Evolutionary conservation across 2,888 invertebrate genomes (phyloP).

Genomic region (Spisula solida): DNA sequence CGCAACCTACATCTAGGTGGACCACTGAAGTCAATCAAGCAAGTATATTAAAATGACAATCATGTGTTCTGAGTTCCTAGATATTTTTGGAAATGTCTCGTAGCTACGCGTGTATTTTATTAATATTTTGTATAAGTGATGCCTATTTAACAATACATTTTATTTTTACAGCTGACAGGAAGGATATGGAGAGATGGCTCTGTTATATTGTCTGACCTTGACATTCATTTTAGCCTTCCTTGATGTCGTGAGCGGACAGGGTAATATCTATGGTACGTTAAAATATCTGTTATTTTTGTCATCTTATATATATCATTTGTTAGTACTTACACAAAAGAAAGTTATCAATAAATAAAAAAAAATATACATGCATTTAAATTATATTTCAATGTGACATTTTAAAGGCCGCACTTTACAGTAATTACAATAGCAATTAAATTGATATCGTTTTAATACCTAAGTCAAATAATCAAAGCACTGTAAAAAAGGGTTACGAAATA

Average conservation of each 20-base stretch:
- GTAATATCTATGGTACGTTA: background rate
- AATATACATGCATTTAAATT: too few relatives aligned
- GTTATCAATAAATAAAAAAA: background rate
- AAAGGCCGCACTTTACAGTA: background rate
- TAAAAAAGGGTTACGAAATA: too few relatives aligned
- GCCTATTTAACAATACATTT: background rate
- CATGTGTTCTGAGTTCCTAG: too few relatives aligned
- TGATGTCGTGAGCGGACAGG: background rate
- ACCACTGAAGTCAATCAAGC: too few relatives aligned
- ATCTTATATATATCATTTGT: background rate
- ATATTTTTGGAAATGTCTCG: too few relatives aligned
- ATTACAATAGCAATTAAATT: background rate
- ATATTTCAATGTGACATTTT: background rate
- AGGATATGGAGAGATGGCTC: constrained; percentile 3
- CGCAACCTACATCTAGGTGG: too few relatives aligned
- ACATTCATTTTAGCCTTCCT: background rate
- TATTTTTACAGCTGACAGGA: background rate
- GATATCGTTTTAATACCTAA: too few relatives aligned
- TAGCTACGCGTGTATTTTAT: too few relatives aligned
- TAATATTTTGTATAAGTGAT: background rate
- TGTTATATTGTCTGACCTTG: background rate
- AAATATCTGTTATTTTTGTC: background rate
- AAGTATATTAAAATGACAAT: too few relatives aligned
- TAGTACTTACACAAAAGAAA: background rate
- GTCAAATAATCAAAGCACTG: too few relatives aligned